These are phyloP conservation scores for Bombus sylvicola DNA, from an alignment of 1,140 invertebrate genomes.

Conservation along the genomic window DNA sequence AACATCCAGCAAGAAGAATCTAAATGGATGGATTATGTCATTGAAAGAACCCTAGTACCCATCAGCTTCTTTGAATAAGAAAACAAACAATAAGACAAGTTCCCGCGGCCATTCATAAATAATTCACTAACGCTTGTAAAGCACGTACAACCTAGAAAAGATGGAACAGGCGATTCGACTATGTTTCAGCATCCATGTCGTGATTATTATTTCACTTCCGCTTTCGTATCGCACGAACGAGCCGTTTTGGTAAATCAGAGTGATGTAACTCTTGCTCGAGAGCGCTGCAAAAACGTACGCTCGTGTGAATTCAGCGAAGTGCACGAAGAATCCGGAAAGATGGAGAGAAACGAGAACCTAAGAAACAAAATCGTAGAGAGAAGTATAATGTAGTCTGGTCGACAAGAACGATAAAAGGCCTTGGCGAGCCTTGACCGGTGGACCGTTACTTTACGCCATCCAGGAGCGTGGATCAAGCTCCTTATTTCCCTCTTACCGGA, in stretches of 20 bases:
- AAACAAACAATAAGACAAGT: neutral
- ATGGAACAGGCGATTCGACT: slow-evolving; percentile 1
- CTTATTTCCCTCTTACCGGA: slow-evolving; percentile 63
- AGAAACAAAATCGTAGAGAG: slow-evolving; percentile 52
- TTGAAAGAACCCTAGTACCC: no score
- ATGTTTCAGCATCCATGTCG: slow-evolving; percentile 19
- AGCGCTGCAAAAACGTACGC: no score
- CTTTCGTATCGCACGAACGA: slow-evolving; percentile 18
- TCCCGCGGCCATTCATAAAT: slow-evolving; percentile 13
- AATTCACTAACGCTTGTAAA: slow-evolving; percentile 23
- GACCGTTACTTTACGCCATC: slow-evolving; percentile 74
- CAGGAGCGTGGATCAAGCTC: slow-evolving; percentile 48
- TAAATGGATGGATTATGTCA: neutral
- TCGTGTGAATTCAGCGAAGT: neutral
- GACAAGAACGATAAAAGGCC: slow-evolving; percentile 73
- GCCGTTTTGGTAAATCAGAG: neutral
- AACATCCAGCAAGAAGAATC: neutral
- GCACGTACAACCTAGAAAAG: neutral
- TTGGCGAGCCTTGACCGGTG: slow-evolving; percentile 78
- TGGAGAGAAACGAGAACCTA: slow-evolving; percentile 21
- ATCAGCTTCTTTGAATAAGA: neutral
- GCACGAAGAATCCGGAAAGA: slow-evolving; percentile 13
- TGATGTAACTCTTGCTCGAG: slow-evolving; percentile 19
- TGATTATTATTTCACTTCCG: slow-evolving; percentile 44
- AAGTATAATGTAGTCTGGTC: slow-evolving; percentile 45